These are phyloP conservation scores for Discoglossus pictus DNA, from an alignment of 2,797 vertebrate genomes.

Conservation along the genomic window DNA sequence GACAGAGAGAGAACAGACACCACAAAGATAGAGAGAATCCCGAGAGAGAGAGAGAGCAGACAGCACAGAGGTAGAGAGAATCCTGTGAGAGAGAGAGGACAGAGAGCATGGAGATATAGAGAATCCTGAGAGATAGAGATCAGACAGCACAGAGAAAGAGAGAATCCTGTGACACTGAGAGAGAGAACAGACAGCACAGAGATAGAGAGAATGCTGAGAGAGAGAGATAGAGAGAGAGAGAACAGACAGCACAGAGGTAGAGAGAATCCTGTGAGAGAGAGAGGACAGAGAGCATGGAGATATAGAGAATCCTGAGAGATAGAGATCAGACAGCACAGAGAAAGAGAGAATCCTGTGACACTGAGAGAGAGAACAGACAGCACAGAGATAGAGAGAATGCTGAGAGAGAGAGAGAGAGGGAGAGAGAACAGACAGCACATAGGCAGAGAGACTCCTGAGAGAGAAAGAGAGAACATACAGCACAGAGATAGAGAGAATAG, in stretches of 20 bases:
- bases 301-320: no score
- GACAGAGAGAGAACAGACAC: no score
- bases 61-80: not conserved
- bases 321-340: not conserved
- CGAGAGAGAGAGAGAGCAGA: not conserved
- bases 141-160: not conserved
- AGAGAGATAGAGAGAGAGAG: no score
- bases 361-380: not conserved
- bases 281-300: not conserved
- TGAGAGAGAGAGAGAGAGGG: not conserved
- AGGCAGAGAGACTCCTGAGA: not conserved
- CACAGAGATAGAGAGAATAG: not conserved
- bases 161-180: fast-evolving
- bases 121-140: not conserved
- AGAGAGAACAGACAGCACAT: not conserved
- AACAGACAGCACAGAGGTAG: not conserved
- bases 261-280: not conserved
- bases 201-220: not conserved
- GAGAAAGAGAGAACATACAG: not conserved
- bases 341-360: not conserved
- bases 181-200: no score
- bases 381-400: not conserved
- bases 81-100: no score
- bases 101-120: no score
- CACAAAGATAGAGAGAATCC: no score